phyloP scores from a whole-genome alignment of 2,888 invertebrate genomes.

The Amorpha juglandis region DNA sequence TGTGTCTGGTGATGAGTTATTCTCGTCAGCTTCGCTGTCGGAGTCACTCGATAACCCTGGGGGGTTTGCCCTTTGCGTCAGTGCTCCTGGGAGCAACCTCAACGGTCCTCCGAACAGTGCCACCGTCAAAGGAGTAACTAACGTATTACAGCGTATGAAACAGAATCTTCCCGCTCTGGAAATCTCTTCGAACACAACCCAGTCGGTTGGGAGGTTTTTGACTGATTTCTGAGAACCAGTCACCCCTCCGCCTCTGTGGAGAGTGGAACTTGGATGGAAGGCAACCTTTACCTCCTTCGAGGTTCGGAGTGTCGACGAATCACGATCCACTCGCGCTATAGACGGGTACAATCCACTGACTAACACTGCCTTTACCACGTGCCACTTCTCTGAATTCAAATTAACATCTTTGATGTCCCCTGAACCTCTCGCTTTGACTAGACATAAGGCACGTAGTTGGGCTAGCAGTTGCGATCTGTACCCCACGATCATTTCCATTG shows the following conservation, averaged over 20 bases:
- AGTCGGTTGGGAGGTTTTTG: constrained; percentile 87
- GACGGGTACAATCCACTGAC: constrained; percentile 96
- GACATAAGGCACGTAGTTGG: constrained; percentile 90
- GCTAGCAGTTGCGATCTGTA: constrained; percentile 93
- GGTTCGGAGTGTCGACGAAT: constrained; percentile 85
- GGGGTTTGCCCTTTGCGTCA: constrained; percentile 74
- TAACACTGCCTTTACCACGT: constrained; percentile 95
- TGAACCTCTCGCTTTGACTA: constrained; percentile 86
- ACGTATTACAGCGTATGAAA: constrained; percentile 90
- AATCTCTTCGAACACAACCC: constrained; percentile 95
- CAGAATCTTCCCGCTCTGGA: constrained; percentile 88
- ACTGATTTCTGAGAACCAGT: constrained; percentile 62
- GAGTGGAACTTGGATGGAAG: constrained; percentile 86
- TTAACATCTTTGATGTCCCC: constrained; percentile 87
- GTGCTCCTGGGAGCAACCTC: constrained; percentile 79
- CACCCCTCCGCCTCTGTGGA: constrained; percentile 82
- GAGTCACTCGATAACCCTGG: constrained; percentile 77
- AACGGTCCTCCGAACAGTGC: constrained; percentile 90
- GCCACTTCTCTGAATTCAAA: constrained; percentile 93
- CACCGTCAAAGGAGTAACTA: constrained; percentile 92
- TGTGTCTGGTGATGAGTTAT: constrained; percentile 64
- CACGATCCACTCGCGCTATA: constrained; percentile 89
- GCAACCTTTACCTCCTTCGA: constrained; percentile 84
- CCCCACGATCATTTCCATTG: constrained; percentile 95
- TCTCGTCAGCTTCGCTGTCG: constrained; percentile 75